Evolutionary conservation across 2,888 invertebrate species (phyloP), one percentile per base, ranked within the genome.

Genomic region (Syritta pipiens): DNA sequence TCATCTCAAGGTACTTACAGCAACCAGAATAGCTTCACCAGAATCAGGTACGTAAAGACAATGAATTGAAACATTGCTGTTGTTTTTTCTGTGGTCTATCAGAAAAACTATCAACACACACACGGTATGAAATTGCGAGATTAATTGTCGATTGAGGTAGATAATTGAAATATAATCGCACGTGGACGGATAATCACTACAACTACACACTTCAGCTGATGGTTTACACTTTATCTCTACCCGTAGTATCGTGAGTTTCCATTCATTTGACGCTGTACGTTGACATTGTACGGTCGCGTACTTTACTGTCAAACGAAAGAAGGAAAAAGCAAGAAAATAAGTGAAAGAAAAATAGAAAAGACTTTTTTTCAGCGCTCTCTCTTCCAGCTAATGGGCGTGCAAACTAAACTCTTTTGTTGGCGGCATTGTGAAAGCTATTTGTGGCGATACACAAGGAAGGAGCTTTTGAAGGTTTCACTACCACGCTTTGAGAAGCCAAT

Each of bases 131-230:
- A 46, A 19, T 35, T 0, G 3, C 28, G 7, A 7, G 19, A 28
- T 55, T 6, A 14, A n/a, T 37, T 22, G 37, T 35, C 12, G 3
- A 26, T 46, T 28, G 14, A 22, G 46, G 24, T 37, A 35, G 26
- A 26, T 30, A 46, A 44, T 20, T 37, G 3, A 42, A 69, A 48
- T 5, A 14, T 44, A 35, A 32, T 60, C 77, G 72, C 77, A 77
- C 77, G 72, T 77, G 77, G 71, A 60, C 42, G 53, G 48, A 67
- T 51, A 60, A 53, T 53, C 53, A 67, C 72, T 72, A 60, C 30
- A 20, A 67, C 60, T 30, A 46, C 46, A 57, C 44, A 30, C 32
- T 42, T 24, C 32, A 76, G 71, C 59, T 49, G 71, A 59, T 59
- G 35, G 22, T 48, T 53, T 37, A 28, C 24, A 37, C 42, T 55